Evolutionary conservation across 92 coral and sea anemone species (phyloP).

Genomic region (Heliopora coerulea): DNA sequence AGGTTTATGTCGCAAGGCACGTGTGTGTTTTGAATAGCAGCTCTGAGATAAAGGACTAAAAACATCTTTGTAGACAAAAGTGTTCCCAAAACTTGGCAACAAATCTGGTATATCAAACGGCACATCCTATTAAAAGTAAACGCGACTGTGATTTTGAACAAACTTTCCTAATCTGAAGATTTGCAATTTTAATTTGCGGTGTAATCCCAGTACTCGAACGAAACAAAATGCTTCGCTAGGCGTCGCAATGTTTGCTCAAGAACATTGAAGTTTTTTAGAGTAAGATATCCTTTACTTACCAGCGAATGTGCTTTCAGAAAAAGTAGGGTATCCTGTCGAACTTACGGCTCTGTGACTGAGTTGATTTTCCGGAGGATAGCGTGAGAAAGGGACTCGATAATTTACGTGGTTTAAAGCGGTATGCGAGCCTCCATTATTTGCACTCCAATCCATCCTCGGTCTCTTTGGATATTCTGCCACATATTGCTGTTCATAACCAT

Average conservation of each 20-base stretch:
- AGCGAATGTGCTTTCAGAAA: constrained; percentile 9
- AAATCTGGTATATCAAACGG: not conserved
- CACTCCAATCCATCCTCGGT: constrained; percentile 21
- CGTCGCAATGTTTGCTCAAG: not conserved
- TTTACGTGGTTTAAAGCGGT: constrained; percentile 21
- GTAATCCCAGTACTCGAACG: not conserved
- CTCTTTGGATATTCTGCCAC: constrained; percentile 22
- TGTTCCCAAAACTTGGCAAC: not conserved
- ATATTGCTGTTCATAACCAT: constrained; percentile 5
- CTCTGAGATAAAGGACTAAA: not conserved
- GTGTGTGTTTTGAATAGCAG: constrained; percentile 12
- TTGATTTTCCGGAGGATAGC: constrained; percentile 3
- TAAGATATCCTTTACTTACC: constrained; percentile 6
- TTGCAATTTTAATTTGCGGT: constrained; percentile 10
- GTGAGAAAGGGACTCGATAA: constrained; percentile 19
- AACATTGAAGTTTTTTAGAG: not conserved
- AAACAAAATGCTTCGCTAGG: no score
- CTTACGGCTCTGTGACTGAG: constrained; percentile 22
- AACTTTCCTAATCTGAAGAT: constrained; percentile 7
- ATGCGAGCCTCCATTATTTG: not conserved
- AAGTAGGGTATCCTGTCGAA: constrained; percentile 17
- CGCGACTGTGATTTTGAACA: not conserved
- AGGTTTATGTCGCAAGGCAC: not conserved
- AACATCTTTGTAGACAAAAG: not conserved
- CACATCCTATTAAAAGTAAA: not conserved